Evolutionary conservation across 2,888 invertebrate species (phyloP).

Genomic region (Autographa pulchrina): DNA sequence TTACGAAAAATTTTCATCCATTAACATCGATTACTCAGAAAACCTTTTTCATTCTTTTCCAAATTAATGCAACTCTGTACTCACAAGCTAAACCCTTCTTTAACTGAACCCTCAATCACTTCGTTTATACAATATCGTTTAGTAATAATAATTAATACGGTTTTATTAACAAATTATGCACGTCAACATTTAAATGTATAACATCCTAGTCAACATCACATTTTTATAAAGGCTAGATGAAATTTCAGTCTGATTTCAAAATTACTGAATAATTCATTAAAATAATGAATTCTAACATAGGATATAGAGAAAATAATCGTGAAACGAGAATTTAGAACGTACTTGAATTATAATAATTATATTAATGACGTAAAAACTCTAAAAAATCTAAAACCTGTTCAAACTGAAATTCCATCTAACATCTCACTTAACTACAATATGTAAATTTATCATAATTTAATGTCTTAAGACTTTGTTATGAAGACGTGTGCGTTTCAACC

Average conservation of each 20-base stretch:
- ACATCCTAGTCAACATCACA: constrained; percentile 87
- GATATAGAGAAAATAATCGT: neutral
- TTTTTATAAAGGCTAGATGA: constrained; percentile 72
- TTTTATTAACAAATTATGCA: constrained; percentile 84
- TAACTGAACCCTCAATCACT: constrained; percentile 63
- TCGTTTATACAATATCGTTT: constrained; percentile 68
- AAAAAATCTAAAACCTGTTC: constrained; percentile 9
- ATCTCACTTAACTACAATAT: constrained; percentile 59
- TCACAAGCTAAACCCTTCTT: constrained; percentile 34
- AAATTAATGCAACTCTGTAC: constrained; percentile 39
- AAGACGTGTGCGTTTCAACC: constrained; percentile 87
- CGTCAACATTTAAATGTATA: constrained; percentile 81
- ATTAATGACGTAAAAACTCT: neutral
- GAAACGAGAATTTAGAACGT: neutral
- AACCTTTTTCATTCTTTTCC: constrained; percentile 23
- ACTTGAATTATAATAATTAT: neutral
- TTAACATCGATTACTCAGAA: constrained; percentile 25
- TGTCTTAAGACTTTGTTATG: constrained; percentile 62
- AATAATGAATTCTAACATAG: neutral
- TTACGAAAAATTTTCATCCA: constrained; percentile 32
- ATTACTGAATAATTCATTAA: constrained; percentile 6
- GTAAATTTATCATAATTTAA: constrained; percentile 60
- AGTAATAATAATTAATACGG: constrained; percentile 65
- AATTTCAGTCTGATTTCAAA: constrained; percentile 44
- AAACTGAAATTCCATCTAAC: constrained; percentile 49